Evolutionary conservation across 2,888 invertebrate species (phyloP).

Genomic region (Cetonia aurata): DNA sequence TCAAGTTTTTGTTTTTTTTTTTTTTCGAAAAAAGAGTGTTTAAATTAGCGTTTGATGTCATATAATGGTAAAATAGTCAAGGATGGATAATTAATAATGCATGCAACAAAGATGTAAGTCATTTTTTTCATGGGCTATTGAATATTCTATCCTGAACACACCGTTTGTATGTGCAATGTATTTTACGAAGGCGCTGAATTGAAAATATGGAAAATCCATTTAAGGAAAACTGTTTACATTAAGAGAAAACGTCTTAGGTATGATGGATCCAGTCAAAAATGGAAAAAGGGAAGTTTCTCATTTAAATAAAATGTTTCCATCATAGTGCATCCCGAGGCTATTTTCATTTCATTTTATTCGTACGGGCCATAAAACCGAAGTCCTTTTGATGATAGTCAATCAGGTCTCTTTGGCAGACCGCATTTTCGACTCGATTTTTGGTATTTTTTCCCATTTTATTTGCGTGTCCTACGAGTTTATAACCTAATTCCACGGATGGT

Average conservation of each 20-base stretch:
- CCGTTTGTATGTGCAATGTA: too few relatives aligned
- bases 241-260: constrained; percentile 25
- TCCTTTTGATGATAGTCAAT: constrained; percentile 47
- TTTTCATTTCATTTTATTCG: constrained; percentile 50
- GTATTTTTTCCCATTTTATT: constrained; percentile 15
- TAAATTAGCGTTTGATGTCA: too few relatives aligned
- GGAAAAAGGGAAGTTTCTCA: constrained; percentile 43
- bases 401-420: constrained; percentile 39
- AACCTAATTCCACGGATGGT: constrained; percentile 18
- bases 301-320: constrained; percentile 49
- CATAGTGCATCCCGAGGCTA: constrained; percentile 45
- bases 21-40: too few relatives aligned
- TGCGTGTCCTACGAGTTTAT: constrained; percentile 19
- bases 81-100: too few relatives aligned
- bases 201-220: constrained; percentile 2
- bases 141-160: too few relatives aligned
- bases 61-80: too few relatives aligned
- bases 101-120: too few relatives aligned
- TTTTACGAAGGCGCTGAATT: not conserved
- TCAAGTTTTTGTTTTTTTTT: too few relatives aligned
- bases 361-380: constrained; percentile 46
- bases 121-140: too few relatives aligned
- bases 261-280: constrained; percentile 26
- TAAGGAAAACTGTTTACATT: constrained; percentile 38
- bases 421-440: constrained; percentile 20